Evolutionary conservation across 2,888 invertebrate species (phyloP), one percentile per base, ranked within the genome.

Genomic region (Eupithecia inturbata): DNA sequence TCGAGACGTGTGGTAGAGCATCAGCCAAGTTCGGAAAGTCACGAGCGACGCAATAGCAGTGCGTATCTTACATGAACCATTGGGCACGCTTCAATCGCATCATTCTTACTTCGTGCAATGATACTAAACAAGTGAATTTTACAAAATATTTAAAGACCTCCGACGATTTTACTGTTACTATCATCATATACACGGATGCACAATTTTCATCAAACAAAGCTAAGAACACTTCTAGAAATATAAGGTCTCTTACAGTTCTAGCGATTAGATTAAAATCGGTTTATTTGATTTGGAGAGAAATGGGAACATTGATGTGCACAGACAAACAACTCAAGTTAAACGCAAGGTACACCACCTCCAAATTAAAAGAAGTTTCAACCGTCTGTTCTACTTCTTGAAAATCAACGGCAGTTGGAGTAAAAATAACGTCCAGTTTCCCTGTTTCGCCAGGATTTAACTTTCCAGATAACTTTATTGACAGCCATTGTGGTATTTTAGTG

Each of bases 361-460:
- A 83, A 84, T 92, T 89, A 78, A 95, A 88, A 31, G 82, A 87
- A 6, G 90, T 87, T 78, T 92, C 89, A 14, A 95, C 87, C 74
- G 87, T 81, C 71, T 94, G 90, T 81, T 95, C 94, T 57, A 92
- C 84, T 75, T 94, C 90, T 4, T 87, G 85, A 80, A 94, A 95
- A 77, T 89, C 88, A 3, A 80, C 81, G 7, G 88, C 83, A 39
- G 91, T 93, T 0, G 96, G 96, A 57, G 91, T 83, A 84, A 96
- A 96, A 0, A 89, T 86, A 4, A 96, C 86, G 76, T 94, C 94
- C 0, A 96, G 79, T 77, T 92, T 91, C 4, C 90, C 91, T 10
- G 83, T 88, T 82, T 95, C 95, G 1, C 95, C 95, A 28, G 95
- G 91, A 67, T 84, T 83, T 70, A 96, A 79, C 79, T 89, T 91